Evolutionary conservation across 2,113 vertebrate species (phyloP).

Genomic region (Beaufortia kweichowensis): DNA sequence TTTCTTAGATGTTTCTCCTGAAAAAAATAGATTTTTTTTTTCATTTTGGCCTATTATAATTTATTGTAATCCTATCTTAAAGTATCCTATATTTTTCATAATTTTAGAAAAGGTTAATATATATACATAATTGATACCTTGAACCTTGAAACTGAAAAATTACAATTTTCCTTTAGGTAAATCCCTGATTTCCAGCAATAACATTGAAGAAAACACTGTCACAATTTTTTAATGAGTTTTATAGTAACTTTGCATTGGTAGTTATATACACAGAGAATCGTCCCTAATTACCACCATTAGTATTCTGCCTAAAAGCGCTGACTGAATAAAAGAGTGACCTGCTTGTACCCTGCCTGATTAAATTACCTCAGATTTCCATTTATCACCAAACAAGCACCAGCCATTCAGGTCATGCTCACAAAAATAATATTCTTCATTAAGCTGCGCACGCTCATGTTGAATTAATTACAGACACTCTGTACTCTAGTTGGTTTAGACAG

Average conservation of each 20-base stretch:
- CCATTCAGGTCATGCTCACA: slow-evolving; percentile 9
- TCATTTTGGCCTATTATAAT: too few species aligned
- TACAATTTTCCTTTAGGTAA: not conserved
- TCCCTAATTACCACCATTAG: slow-evolving; percentile 27
- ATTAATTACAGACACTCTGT: not conserved
- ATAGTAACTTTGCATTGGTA: not conserved
- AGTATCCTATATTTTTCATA: too few species aligned
- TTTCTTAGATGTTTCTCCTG: too few species aligned
- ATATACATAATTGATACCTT: too few species aligned
- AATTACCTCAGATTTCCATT: slow-evolving; percentile 27
- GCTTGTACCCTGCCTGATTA: slow-evolving; percentile 21
- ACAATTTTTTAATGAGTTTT: not conserved
- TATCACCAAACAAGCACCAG: slow-evolving; percentile 35
- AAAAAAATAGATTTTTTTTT: too few species aligned
- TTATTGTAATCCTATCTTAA: too few species aligned
- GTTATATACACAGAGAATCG: not conserved
- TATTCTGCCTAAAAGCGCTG: slow-evolving; percentile 17
- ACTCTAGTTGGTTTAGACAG: not conserved
- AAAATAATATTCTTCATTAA: slow-evolving; percentile 16
- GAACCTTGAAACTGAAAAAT: too few species aligned
- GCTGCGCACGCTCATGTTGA: not conserved
- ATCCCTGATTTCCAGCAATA: not conserved
- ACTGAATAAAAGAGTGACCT: slow-evolving; percentile 35
- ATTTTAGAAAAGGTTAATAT: too few species aligned
- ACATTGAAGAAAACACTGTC: not conserved